Evolutionary conservation across 2,797 vertebrate genomes (phyloP).

Genomic region (Phoebastria nigripes): DNA sequence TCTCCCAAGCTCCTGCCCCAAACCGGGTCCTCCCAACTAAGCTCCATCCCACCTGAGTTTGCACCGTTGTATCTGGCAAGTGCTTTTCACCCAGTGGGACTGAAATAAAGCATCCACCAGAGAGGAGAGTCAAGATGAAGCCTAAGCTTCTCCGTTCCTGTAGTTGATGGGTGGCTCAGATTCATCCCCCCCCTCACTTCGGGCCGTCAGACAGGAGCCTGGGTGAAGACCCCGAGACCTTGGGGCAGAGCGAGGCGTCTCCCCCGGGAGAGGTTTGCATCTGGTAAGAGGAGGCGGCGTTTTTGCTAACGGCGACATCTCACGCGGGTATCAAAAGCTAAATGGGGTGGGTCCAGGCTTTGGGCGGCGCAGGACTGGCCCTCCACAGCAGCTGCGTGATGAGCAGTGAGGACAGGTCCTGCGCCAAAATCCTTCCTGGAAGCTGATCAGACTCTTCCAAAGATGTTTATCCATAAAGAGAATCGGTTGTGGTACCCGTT

Average conservation of each 20-base stretch:
- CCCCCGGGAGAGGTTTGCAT: not conserved
- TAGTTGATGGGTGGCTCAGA: not conserved
- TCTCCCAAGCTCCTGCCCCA: not conserved
- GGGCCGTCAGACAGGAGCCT: not conserved
- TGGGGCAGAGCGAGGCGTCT: not conserved
- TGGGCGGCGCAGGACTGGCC: too few relatives aligned
- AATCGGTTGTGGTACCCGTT: rapidly evolving
- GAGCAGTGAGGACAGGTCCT: not conserved
- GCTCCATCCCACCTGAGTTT: not conserved
- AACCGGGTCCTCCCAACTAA: rapidly evolving
- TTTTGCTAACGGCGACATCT: not conserved
- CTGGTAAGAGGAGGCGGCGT: not conserved
- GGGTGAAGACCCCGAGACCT: not conserved
- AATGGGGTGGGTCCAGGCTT: not conserved
- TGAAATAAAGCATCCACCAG: not conserved
- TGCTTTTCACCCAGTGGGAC: rapidly evolving
- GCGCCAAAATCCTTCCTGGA: not conserved
- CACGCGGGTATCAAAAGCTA: rapidly evolving
- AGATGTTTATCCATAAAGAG: not conserved
- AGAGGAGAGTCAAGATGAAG: not conserved
- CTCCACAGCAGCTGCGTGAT: not conserved
- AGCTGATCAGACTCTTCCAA: not conserved
- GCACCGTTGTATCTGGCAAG: not conserved
- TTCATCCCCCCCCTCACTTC: too few relatives aligned
- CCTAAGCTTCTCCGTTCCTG: not conserved